Conservation (phyloP, 2,888 invertebrate species). For the Dioctria rufipes region DNA sequence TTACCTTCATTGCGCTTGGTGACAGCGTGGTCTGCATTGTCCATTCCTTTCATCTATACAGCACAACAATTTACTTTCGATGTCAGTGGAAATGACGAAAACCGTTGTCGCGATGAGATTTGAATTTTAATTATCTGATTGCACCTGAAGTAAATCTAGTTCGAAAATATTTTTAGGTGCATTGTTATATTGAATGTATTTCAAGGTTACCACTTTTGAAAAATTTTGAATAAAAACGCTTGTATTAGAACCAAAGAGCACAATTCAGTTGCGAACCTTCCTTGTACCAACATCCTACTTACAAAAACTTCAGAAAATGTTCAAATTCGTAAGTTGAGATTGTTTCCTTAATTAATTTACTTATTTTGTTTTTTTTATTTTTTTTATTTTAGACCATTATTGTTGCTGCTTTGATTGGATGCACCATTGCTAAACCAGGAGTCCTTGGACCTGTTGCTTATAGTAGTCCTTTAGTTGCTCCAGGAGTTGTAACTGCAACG, state of each 20-base stretch:
- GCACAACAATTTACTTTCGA: too few relatives aligned
- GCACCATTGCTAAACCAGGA: constrained; percentile 68
- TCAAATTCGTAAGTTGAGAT: constrained; percentile 55
- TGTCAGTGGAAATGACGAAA: neutral
- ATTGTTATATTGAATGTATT: neutral
- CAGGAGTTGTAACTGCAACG: constrained; percentile 73
- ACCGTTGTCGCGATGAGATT: constrained; percentile 18
- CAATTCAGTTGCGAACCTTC: too few relatives aligned
- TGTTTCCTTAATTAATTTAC: neutral
- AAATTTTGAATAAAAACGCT: constrained; percentile 7
- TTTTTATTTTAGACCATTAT: constrained; percentile 63
- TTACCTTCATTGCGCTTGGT: too few relatives aligned
- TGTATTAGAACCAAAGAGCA: neutral
- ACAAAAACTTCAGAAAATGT: constrained; percentile 18
- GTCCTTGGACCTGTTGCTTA: constrained; percentile 60
- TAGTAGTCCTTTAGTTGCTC: constrained; percentile 70
- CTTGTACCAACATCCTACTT: too few relatives aligned
- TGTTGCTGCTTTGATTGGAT: constrained; percentile 65
- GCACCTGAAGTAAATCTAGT: neutral
- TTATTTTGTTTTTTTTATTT: neutral
- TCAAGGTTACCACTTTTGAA: constrained; percentile 6
- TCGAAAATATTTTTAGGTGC: too few relatives aligned
- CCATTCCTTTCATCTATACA: too few relatives aligned
- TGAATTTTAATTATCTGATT: constrained; percentile 34
- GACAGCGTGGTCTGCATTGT: too few relatives aligned